Conservation (phyloP, 2,888 invertebrate genomes). For the Cryptocephalus moraei region DNA sequence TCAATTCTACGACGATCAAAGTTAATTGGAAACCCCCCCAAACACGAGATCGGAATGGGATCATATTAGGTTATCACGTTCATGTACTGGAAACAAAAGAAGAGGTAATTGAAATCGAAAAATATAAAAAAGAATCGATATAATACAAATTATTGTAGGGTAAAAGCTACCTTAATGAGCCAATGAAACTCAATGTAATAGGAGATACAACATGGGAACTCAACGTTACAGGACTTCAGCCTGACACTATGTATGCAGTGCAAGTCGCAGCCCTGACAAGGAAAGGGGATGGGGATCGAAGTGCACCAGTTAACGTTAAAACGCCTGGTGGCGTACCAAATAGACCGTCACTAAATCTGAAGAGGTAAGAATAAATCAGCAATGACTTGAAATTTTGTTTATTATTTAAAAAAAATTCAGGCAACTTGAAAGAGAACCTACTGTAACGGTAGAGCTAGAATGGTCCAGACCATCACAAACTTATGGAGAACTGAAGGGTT, state of each 20-base stretch:
- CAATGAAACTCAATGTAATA: conserved; percentile 76
- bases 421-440: conserved; percentile 76
- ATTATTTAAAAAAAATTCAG: conserved; percentile 37
- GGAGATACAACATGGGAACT: conserved; percentile 67
- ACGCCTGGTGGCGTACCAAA: conserved; percentile 92
- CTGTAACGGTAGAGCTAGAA: conserved; percentile 80
- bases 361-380: conserved; percentile 22
- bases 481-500: conserved; percentile 81
- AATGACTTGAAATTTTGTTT: background rate
- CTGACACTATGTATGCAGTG: conserved; percentile 88
- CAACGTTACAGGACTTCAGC: conserved; percentile 83
- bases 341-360: conserved; percentile 55
- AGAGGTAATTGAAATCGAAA: conserved; percentile 48
- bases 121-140: background rate
- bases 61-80: conserved; percentile 94
- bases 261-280: conserved; percentile 93
- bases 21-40: conserved; percentile 92
- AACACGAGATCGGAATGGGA: conserved; percentile 85
- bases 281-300: conserved; percentile 93
- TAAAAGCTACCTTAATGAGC: conserved; percentile 73
- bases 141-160: conserved; percentile 39
- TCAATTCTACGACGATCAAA: conserved; percentile 93
- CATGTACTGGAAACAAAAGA: conserved; percentile 85
- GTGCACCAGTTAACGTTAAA: conserved; percentile 71
- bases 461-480: conserved; percentile 87